These are phyloP conservation scores for Bergia sp. DNA, from an alignment of 92 coral and sea anemone species.

Conservation along the genomic window DNA sequence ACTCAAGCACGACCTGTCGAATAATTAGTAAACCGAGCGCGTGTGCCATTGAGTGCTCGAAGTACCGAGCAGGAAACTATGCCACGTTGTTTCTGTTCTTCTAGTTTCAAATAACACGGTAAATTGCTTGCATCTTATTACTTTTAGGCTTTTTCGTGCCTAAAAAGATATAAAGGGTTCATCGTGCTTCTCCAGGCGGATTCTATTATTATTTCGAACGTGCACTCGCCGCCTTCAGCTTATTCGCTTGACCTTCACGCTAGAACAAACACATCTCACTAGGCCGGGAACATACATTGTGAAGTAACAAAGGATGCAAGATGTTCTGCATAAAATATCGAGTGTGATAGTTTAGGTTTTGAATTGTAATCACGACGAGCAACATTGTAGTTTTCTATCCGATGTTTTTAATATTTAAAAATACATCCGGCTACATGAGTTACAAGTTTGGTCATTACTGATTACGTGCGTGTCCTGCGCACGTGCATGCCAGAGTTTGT, in stretches of 20 bases:
- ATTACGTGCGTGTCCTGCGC: too few relatives aligned
- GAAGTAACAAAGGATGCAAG: background rate
- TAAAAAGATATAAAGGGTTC: background rate
- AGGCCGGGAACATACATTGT: background rate
- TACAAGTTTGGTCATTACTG: too few relatives aligned
- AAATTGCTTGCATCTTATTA: background rate
- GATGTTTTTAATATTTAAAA: background rate
- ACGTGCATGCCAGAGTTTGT: too few relatives aligned
- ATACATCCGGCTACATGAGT: too few relatives aligned
- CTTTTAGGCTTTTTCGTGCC: background rate
- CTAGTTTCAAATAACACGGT: background rate
- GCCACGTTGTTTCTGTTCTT: background rate
- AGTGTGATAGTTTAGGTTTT: background rate
- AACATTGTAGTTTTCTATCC: background rate
- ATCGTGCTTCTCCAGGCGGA: background rate
- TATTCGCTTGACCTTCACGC: background rate
- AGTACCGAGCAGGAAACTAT: background rate
- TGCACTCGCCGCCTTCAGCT: background rate
- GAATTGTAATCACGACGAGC: background rate
- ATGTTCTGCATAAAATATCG: background rate
- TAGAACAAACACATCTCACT: background rate
- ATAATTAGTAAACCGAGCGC: slow-evolving; percentile 11
- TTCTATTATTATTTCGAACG: background rate
- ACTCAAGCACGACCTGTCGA: slow-evolving; percentile 5
- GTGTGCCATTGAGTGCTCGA: slow-evolving; percentile 8